Evolutionary conservation across 2,888 invertebrate species (phyloP), one percentile per base, ranked within the genome.

Genomic region (Hypomecis punctinalis): DNA sequence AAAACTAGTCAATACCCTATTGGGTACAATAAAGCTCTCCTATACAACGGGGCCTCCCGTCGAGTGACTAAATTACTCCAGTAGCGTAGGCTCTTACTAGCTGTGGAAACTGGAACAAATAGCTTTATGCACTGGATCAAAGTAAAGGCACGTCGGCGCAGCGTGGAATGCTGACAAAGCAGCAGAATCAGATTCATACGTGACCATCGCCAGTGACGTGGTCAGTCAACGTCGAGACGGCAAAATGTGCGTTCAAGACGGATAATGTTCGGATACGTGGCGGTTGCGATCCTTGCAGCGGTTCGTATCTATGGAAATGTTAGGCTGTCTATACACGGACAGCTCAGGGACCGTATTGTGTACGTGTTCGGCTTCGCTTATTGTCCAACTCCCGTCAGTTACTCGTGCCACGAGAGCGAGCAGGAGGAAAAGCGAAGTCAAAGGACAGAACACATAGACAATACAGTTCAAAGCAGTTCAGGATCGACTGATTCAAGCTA

Each of bases 191-290:
- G 63, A 63, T 64, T 72, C 52, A 65, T 78, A 88, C 89, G 89
- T 89, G 68, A 42, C 57, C 51, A 42, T 5, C 10, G n/a, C 5
- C 23, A 46, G 54, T 49, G 45, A 23, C 57, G 53, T 46, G 39
- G 3, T 7, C 64, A 64, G 64, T 63, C n/a, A 49, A 59, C 54
- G 36, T 49, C 48, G 61, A 67, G 57, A 57, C 71, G 70, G 73
- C 77, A 85, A 83, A 80, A 90, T 90, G 78, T 78, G 75, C 47
- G 77, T 62, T 70, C 77, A 72, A 76, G 66, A 36, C 73, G 73
- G 74, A 84, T 74, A 81, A 90, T 90, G 90, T 78, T 74, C 79
- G 82, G 77, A 76, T 83, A 83, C 84, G 85, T 87, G 85, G 82
- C 75, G 79, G 79, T 85, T 71, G 73, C 77, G 63, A 68, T 82